Evolutionary conservation across 2,113 vertebrate species (phyloP).

Genomic region (Hassar affinis): DNA sequence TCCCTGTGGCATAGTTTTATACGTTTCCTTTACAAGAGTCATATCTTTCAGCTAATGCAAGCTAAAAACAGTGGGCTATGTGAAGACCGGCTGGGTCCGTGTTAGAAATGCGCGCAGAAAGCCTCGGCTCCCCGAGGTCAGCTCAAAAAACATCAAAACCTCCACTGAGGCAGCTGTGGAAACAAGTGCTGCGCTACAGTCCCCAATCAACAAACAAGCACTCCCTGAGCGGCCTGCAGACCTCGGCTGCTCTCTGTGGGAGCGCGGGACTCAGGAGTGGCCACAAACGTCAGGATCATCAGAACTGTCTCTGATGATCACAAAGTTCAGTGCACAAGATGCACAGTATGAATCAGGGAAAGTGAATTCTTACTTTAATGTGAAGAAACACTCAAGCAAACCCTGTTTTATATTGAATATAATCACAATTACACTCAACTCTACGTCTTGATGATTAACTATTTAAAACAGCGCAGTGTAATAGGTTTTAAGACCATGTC

Average conservation of each 20-base stretch:
- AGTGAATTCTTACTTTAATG: background rate
- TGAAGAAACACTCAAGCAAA: background rate
- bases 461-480: background rate
- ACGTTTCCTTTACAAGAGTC: slow-evolving; percentile 21
- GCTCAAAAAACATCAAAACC: slow-evolving; percentile 52
- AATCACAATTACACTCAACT: background rate
- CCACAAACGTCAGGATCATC: slow-evolving; percentile 38
- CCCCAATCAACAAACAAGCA: slow-evolving; percentile 50
- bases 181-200: slow-evolving; percentile 50
- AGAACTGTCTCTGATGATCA: slow-evolving; percentile 20
- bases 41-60: slow-evolving; percentile 10
- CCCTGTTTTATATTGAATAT: background rate
- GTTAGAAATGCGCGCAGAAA: slow-evolving; percentile 29
- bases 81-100: slow-evolving; percentile 1
- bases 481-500: background rate
- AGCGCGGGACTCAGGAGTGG: slow-evolving; percentile 19
- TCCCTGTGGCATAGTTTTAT: slow-evolving; percentile 22
- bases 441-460: background rate
- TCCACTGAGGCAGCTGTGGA: slow-evolving; percentile 55
- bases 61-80: background rate
- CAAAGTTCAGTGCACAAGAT: slow-evolving; percentile 9
- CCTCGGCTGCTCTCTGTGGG: slow-evolving; percentile 36
- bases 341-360: background rate
- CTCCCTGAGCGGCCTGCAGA: slow-evolving; percentile 42
- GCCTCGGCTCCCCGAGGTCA: slow-evolving; percentile 53